Evolutionary conservation across 2,113 vertebrate genomes (phyloP).

Genomic region (Tylochromis polylepis): DNA sequence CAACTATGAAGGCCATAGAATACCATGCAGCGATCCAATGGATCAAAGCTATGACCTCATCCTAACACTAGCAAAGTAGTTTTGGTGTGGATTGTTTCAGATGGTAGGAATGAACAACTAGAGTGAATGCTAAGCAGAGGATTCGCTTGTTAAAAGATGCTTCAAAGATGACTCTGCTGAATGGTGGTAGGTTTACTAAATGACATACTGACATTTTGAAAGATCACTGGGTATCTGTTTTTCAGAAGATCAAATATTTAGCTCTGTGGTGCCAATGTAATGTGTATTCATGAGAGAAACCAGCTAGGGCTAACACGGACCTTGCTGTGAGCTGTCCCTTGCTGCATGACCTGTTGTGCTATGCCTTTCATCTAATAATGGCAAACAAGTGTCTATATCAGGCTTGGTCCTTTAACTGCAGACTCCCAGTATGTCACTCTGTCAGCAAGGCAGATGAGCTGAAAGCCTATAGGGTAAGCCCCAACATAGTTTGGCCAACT

Average conservation of each 20-base stretch:
- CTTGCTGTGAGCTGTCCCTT: neutral
- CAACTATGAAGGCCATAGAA: neutral
- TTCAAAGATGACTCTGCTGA: neutral
- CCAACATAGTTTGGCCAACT: neutral
- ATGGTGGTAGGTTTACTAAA: neutral
- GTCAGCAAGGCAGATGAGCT: neutral
- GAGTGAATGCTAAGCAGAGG: neutral
- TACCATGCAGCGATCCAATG: neutral
- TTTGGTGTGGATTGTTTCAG: neutral
- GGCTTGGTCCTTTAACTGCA: constrained; percentile 3
- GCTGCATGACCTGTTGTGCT: constrained; percentile 2
- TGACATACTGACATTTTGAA: neutral
- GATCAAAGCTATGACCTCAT: neutral
- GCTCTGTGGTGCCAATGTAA: neutral
- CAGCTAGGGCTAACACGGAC: neutral
- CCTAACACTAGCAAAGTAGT: neutral
- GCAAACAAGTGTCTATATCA: constrained; percentile 25
- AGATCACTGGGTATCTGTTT: neutral
- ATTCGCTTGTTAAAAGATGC: neutral
- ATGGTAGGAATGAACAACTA: neutral
- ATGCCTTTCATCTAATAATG: constrained; percentile 51
- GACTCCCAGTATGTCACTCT: neutral
- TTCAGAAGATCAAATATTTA: neutral
- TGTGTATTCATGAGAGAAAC: neutral
- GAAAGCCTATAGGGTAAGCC: neutral